phyloP scores from a whole-genome alignment of 2,888 invertebrate genomes.

The Acheta domesticus region DNA sequence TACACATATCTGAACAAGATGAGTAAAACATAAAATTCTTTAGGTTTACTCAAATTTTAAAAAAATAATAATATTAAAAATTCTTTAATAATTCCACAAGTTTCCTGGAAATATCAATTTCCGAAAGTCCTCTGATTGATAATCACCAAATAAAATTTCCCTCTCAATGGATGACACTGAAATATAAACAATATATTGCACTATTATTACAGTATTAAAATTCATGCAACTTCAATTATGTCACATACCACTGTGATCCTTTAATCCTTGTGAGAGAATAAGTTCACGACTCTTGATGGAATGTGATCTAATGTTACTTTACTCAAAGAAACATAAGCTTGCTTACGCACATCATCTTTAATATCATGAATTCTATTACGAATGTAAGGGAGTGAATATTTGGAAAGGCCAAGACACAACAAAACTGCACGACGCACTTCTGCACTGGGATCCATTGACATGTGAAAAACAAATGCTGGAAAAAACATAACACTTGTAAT shows the following conservation, averaged over 20 bases:
- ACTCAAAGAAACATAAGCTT: slow-evolving; percentile 53
- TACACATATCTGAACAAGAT: too few relatives aligned
- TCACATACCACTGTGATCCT: slow-evolving; percentile 51
- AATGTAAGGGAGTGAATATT: slow-evolving; percentile 65
- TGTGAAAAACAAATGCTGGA: slow-evolving; percentile 63
- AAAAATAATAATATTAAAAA: too few relatives aligned
- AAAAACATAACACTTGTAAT: slow-evolving; percentile 26
- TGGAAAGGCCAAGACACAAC: slow-evolving; percentile 68
- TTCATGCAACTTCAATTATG: slow-evolving; percentile 4
- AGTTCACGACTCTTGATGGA: slow-evolving; percentile 62
- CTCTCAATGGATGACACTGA: not conserved
- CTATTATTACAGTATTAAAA: not conserved
- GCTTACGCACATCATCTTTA: slow-evolving; percentile 69
- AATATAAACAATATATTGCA: not conserved
- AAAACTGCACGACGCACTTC: slow-evolving; percentile 69
- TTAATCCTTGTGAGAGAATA: slow-evolving; percentile 60
- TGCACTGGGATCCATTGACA: slow-evolving; percentile 71
- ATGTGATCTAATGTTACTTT: slow-evolving; percentile 56
- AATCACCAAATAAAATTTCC: not conserved
- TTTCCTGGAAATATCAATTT: too few relatives aligned
- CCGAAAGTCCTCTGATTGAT: too few relatives aligned
- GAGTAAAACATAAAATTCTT: too few relatives aligned
- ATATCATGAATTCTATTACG: slow-evolving; percentile 72
- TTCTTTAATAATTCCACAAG: too few relatives aligned
- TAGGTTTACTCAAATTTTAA: too few relatives aligned